phyloP scores from a whole-genome alignment of 2,888 invertebrate species.

The Epirrhoe alternata region DNA sequence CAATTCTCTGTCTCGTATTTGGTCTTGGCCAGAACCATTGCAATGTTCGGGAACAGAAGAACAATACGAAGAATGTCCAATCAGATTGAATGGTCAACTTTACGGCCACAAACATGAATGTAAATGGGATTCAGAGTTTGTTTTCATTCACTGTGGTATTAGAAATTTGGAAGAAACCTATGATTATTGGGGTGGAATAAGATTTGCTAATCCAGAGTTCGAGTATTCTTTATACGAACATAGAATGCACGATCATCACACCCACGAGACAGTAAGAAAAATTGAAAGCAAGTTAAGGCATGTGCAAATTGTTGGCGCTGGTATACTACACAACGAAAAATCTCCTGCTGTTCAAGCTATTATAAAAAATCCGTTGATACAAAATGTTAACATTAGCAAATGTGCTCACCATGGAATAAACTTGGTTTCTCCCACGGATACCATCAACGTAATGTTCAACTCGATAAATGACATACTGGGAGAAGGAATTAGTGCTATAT shows the following conservation, averaged over 20 bases:
- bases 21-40: constrained; percentile 98
- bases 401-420: constrained; percentile 97
- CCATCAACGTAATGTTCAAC: constrained; percentile 91
- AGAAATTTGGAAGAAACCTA: constrained; percentile 87
- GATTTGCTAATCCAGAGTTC: constrained; percentile 95
- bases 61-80: constrained; percentile 92
- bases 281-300: constrained; percentile 92
- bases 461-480: constrained; percentile 93
- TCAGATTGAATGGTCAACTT: constrained; percentile 95
- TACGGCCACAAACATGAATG: constrained; percentile 94
- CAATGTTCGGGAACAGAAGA: constrained; percentile 92
- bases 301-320: constrained; percentile 95
- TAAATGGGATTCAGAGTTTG: constrained; percentile 95
- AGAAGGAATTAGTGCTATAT: constrained; percentile 94
- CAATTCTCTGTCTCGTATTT: constrained; percentile 93
- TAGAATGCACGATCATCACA: constrained; percentile 92
- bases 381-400: constrained; percentile 92
- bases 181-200: constrained; percentile 98
- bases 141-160: constrained; percentile 96
- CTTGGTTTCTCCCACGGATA: constrained; percentile 94
- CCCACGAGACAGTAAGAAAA: constrained; percentile 88
- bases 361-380: constrained; percentile 92
- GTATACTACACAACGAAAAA: constrained; percentile 97
- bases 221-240: constrained; percentile 94
- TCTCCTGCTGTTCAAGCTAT: constrained; percentile 96